phyloP scores from a whole-genome alignment of 2,113 vertebrate genomes.

The Albula glossodonta region DNA sequence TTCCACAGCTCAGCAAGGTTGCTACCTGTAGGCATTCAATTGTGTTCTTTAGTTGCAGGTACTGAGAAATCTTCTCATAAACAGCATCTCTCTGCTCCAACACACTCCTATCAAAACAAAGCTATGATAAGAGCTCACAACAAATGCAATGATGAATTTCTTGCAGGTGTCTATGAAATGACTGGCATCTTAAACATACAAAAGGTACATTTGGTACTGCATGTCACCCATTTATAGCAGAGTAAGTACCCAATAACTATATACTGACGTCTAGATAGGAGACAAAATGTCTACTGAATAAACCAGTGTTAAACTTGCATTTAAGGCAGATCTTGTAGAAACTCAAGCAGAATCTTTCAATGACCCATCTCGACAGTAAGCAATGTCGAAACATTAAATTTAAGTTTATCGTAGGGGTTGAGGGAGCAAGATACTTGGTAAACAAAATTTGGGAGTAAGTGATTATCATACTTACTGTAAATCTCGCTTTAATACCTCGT shows the following conservation, averaged over 20 bases:
- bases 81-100: slow-evolving; percentile 82
- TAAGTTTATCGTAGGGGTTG: background rate
- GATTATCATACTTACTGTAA: slow-evolving; percentile 71
- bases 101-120: slow-evolving; percentile 69
- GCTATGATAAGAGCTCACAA: slow-evolving; percentile 1
- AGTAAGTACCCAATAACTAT: background rate
- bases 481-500: slow-evolving; percentile 78
- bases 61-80: slow-evolving; percentile 83
- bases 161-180: background rate
- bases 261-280: background rate
- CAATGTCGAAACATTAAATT: background rate
- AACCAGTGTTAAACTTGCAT: background rate
- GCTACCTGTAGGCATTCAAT: slow-evolving; percentile 80
- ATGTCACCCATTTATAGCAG: too few relatives aligned
- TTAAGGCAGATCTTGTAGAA: too few relatives aligned
- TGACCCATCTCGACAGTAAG: background rate
- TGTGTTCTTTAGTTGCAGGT: slow-evolving; percentile 84
- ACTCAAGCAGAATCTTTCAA: background rate
- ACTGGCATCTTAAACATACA: background rate
- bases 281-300: background rate
- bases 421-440: background rate
- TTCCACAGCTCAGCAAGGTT: background rate
- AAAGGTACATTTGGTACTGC: background rate
- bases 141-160: background rate
- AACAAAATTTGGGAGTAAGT: background rate